phyloP scores from a whole-genome alignment of 2,888 invertebrate species.

The Drosophila koepferae region DNA sequence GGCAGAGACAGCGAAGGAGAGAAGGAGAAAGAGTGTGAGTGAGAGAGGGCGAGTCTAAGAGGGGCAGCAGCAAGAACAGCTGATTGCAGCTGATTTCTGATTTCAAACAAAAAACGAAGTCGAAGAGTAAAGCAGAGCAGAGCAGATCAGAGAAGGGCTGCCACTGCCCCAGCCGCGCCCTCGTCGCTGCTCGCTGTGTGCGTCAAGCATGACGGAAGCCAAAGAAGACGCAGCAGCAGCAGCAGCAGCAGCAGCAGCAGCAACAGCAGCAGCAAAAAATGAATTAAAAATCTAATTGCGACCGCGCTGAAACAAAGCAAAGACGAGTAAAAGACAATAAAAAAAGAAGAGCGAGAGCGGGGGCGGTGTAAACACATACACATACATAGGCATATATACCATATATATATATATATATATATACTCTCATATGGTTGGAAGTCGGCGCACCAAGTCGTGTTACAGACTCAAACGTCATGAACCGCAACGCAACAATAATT shows the following conservation, averaged over 20 bases:
- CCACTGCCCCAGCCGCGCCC: constrained; percentile 18
- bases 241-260: constrained; percentile 16
- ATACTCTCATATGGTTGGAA: constrained; percentile 19
- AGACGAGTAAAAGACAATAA: constrained; percentile 66
- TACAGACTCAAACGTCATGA: constrained; percentile 78
- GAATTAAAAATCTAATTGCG: constrained; percentile 80
- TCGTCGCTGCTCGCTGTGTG: constrained; percentile 43
- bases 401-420: not conserved
- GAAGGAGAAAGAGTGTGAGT: constrained; percentile 1
- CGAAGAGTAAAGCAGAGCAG: not conserved
- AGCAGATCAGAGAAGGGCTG: constrained; percentile 26
- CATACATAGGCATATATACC: not conserved
- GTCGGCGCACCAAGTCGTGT: constrained; percentile 72
- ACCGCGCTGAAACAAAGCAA: constrained; percentile 77
- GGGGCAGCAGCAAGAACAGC: constrained; percentile 62
- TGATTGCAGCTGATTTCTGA: constrained; percentile 79
- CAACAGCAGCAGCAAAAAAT: constrained; percentile 53
- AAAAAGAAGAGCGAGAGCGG: constrained; percentile 32
- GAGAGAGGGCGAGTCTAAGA: not conserved
- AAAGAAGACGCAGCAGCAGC: constrained; percentile 63
- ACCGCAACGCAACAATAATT: constrained; percentile 81
- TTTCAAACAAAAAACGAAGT: constrained; percentile 29
- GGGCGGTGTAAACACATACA: constrained; percentile 15
- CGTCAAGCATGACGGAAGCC: constrained; percentile 73
- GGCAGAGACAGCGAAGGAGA: constrained; percentile 1